Evolutionary conservation across 2,797 vertebrate species (phyloP), one percentile per base, ranked within the genome.

Genomic region (Micromesistius poutassou): DNA sequence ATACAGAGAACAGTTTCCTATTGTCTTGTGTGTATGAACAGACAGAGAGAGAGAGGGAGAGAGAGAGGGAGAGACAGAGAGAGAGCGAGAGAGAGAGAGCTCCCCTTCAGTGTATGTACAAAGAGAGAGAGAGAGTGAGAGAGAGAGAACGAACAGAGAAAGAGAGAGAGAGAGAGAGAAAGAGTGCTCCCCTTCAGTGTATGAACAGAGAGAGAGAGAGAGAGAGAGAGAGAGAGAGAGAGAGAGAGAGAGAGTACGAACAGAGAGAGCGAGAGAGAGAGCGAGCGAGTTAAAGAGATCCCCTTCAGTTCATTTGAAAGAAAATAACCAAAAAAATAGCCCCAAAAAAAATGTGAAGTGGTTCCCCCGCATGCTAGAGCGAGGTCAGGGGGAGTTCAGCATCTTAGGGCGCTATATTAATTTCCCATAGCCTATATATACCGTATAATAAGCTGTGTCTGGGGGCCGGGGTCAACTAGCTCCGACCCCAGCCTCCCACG

Each of bases 361-460:
- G n/a, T 73, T 66, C 76, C 30, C 76, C 79, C 74, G 72, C 74
- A 75, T 83, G 79, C 84, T 76, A 0, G 3, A 2, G 42, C 77
- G 83, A 86, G 88, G 82, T 83, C 72, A 55, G 76, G 79, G 81
- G 78, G 33, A 81, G 83, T 83, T 73, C 79, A 82, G 81, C 82
- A 84, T 80, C 86, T 82, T 85, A 50, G 46, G 46, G 46, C 46
- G 46, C 14, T 16, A 50, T 22, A 16, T 50, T 50, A 50, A 50
- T 50, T 19, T 50, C 46, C 16, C 14, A 50, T 19, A 50, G 46
- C 46, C 46, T 50, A 50, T 50, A 50, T 50, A 50, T 50, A 50
- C 40, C 16, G 46, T 19, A 16, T 16, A 16, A 50, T 50, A 19
- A 16, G 16, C 46, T 22, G 46, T 50, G 46, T 16, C 14, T 50